These are phyloP conservation scores for Conus canariensis DNA, from an alignment of 2,888 invertebrate genomes.

Conservation along the genomic window DNA sequence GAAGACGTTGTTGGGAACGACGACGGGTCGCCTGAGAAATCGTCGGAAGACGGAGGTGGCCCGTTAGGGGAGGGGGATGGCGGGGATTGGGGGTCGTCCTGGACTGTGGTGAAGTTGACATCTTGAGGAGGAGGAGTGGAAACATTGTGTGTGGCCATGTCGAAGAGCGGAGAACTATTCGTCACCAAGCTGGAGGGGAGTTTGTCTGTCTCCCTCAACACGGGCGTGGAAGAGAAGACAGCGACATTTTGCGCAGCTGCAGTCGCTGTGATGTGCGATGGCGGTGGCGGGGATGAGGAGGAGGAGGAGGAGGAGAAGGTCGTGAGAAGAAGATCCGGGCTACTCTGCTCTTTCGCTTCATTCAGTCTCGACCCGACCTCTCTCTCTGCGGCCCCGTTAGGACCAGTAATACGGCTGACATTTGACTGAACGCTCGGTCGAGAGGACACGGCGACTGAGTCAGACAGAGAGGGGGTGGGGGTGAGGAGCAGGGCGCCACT, in stretches of 20 bases:
- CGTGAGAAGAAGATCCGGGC: constrained; percentile 9
- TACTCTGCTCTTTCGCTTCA: not conserved
- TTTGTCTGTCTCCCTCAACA: not conserved
- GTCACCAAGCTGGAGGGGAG: not conserved
- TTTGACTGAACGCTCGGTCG: not conserved
- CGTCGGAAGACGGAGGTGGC: not conserved
- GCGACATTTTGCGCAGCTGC: not conserved
- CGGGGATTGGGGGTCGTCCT: not conserved
- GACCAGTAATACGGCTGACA: not conserved
- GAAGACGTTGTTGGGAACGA: not conserved
- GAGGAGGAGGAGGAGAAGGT: not conserved
- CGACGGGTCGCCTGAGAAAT: not conserved
- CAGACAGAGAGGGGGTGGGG: not conserved
- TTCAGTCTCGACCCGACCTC: not conserved
- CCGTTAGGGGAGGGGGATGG: not conserved
- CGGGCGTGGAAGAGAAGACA: not conserved
- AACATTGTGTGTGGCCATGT: not conserved
- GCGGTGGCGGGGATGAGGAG: too few relatives aligned
- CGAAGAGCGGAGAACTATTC: not conserved
- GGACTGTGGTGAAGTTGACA: not conserved
- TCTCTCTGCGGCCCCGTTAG: too few relatives aligned
- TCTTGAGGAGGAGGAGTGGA: not conserved
- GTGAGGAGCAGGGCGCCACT: not conserved
- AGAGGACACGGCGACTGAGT: not conserved
- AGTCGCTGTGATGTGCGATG: not conserved